Conservation (phyloP, 2,113 vertebrate genomes). For the Strigops habroptila region DNA sequence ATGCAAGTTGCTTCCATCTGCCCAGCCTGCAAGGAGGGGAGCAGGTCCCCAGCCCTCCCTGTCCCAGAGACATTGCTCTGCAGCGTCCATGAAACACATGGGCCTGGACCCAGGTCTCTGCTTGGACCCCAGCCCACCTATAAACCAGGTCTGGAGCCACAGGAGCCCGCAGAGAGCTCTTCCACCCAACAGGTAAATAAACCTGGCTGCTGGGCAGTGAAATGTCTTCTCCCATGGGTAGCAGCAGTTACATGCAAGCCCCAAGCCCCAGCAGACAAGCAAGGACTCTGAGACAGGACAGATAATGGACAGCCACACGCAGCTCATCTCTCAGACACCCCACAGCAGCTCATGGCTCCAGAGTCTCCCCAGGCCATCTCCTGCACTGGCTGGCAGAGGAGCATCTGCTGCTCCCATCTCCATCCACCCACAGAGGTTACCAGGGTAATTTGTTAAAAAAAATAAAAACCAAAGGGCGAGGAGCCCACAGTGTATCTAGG, state of each 20-base stretch:
- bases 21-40: background rate
- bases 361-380: background rate
- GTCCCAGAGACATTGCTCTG: background rate
- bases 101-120: background rate
- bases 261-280: background rate
- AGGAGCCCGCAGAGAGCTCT: background rate
- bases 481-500: conserved; percentile 28
- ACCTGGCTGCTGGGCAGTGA: background rate
- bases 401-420: background rate
- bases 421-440: background rate
- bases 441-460: background rate
- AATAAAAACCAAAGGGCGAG: background rate
- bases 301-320: background rate
- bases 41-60: background rate
- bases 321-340: background rate
- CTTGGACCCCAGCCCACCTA: background rate
- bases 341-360: background rate
- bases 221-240: rapidly evolving
- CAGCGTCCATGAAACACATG: background rate
- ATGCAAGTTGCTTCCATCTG: background rate
- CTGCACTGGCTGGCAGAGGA: background rate
- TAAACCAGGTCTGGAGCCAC: background rate
- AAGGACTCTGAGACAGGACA: background rate
- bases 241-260: background rate
- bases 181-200: background rate